Evolutionary conservation across 2,113 vertebrate genomes (phyloP).

Genomic region (Psilopogon haemacephalus): DNA sequence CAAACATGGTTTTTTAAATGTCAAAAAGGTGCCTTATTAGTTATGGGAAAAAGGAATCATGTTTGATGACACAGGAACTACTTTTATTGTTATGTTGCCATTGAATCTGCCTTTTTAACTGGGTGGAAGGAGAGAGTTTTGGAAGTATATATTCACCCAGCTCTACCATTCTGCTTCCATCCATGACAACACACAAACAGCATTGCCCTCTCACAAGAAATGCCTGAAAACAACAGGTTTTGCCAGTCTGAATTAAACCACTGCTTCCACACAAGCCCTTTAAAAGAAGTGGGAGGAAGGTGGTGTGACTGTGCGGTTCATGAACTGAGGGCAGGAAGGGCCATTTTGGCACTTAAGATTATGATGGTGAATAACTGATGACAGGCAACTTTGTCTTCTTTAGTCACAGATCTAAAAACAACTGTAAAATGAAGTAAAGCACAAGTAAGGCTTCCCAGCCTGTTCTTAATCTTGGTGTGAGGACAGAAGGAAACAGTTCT

Average conservation of each 20-base stretch:
- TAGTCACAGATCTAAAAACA: background rate
- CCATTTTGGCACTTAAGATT: background rate
- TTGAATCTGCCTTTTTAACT: background rate
- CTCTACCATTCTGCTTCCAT: background rate
- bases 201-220: background rate
- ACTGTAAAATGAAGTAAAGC: background rate
- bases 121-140: background rate
- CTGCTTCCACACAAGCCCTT: background rate
- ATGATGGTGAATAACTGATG: background rate
- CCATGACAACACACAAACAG: background rate
- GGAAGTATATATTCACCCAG: background rate
- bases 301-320: background rate
- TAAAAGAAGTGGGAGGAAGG: background rate
- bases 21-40: background rate
- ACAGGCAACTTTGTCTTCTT: background rate
- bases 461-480: background rate
- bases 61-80: background rate
- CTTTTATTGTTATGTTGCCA: background rate
- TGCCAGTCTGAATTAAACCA: background rate
- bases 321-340: background rate
- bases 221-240: background rate
- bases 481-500: background rate
- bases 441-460: background rate
- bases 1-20: background rate
- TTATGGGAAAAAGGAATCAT: fast-evolving